Evolutionary conservation across 1,140 invertebrate species (phyloP), one percentile per base, ranked within the genome.

Genomic region (Tetranychus cinnabarinus): DNA sequence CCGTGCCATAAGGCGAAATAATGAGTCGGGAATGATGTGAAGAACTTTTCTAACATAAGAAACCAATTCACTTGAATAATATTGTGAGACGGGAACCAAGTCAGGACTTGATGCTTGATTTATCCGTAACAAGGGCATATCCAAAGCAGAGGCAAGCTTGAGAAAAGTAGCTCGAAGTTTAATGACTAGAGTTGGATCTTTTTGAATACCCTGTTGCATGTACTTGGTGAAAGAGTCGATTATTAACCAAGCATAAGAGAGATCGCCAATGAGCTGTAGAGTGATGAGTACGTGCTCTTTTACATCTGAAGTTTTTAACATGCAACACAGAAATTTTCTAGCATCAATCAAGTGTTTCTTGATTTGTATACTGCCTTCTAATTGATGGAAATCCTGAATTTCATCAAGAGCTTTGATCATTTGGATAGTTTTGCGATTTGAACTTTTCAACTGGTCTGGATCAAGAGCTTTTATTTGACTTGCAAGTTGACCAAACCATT

Each of bases 1-100:
- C 66, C 82, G 77, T 37, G 86, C 84, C 64, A 96, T 77, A 60
- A 93, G 79, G 64, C 79, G 81, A 73, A 97, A 97, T 74, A 97
- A 92, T 58, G 88, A 90, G 72, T 91, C 85, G 6, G 92, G 92
- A 71, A 97, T 97, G 66, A 97, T 91, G 77, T 97, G 92, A 13
- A 97, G 72, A 0, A 97, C 89, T 71, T 86, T 86, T 60, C 90
- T 81, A 33, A 96, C 84, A 71, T 92, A 97, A 60, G 82, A 80
- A 48, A 96, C 91, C 6, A 97, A 74, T 73, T 96, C 89, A 58
- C 83, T 81, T 58, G 90, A 96, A 70, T 96, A 97, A 72, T 95
- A 96, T 68, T 91, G 84, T 3, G 90, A 93, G 2, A 97, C 91
- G 5, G 88, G 90, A 6, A 88, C 79, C 46, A 97, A 76, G 74